Base-by-base conservation (phyloP, 2,888 invertebrate genomes). In the Molanna angustata region DNA sequence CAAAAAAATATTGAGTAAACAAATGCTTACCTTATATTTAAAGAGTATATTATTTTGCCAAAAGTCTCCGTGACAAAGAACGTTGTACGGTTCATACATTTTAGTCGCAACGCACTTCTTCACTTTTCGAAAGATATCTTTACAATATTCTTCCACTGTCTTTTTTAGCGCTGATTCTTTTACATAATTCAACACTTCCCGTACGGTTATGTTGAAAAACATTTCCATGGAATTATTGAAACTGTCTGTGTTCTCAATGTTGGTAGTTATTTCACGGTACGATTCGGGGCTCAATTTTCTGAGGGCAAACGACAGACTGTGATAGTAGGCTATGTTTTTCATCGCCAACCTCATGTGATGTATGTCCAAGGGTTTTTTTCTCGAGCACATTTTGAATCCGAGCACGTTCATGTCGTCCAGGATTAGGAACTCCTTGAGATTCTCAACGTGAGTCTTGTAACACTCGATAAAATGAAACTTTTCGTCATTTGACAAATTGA, bases 1-100 rank as follows among this genome's bases (percentile, higher is more conserved):
- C n/a, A n/a, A n/a, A n/a, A n/a, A n/a, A n/a, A n/a, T n/a, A n/a
- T 27, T 7, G 27, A 27, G 27, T 27, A 14, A 37, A 9, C 3
- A 3, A 37, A 37, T 13, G 11, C 41, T 16, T 69, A 73, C 22
- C 71, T 69, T 42, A 64, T 72, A 52, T 69, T 70, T 59, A 70
- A 73, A 55, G 65, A 70, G 54, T 69, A 72, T 54, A 64, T 69
- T 64, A 21, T 55, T 55, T 6, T 35, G 31, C 55, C 47, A 55
- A 22, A 41, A 50, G n/a, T 55, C 51, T 51, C 51, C 55, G 16
- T 51, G 50, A 11, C 53, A 48, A 4, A 53, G 16, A 11, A 48
- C 48, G 32, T 48, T 48, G 18, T 43, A 53, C 4, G 48, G 53
- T 16, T 53, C 32, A 4, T 17, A 19, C 7, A n/a, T n/a, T 19